A percentile compares a stretch with the other conserved stretches of the same genome.
These are phyloP conservation scores for Eupithecia inturbata DNA, from an alignment of 2,888 invertebrate genomes.

Conservation along the genomic window DNA sequence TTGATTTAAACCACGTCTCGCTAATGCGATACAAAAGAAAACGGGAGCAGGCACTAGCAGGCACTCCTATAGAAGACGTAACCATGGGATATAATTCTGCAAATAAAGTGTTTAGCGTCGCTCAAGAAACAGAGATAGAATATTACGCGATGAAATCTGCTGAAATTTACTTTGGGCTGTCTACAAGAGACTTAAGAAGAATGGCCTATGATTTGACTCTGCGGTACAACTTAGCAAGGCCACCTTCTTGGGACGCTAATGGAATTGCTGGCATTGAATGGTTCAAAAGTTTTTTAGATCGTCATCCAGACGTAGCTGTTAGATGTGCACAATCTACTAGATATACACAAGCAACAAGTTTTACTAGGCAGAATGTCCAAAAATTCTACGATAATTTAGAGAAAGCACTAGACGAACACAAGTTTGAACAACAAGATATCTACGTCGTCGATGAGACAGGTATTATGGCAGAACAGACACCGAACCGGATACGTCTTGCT, in stretches of 20 bases:
- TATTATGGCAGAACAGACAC: not conserved
- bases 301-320: not conserved
- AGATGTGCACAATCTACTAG: not conserved
- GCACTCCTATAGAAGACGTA: conserved; percentile 2
- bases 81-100: conserved; percentile 1
- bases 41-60: not conserved
- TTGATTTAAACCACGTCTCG: conserved; percentile 3
- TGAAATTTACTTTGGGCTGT: conserved; percentile 9
- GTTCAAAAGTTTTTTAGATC: not conserved
- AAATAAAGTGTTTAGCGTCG: not conserved
- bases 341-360: not conserved
- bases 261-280: not conserved
- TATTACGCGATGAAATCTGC: conserved; percentile 3
- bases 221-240: not conserved
- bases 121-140: not conserved
- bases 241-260: conserved; percentile 4
- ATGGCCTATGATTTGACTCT: not conserved
- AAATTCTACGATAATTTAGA: conserved; percentile 6
- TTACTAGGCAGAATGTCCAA: not conserved
- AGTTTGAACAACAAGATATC: not conserved
- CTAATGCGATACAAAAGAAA: not conserved
- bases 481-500: not conserved
- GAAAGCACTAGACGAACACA: not conserved
- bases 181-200: not conserved
- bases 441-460: conserved; percentile 6